Evolutionary conservation across 2,888 invertebrate genomes (phyloP), one percentile per base, ranked within the genome.

Genomic region (Agonopterix arenella): DNA sequence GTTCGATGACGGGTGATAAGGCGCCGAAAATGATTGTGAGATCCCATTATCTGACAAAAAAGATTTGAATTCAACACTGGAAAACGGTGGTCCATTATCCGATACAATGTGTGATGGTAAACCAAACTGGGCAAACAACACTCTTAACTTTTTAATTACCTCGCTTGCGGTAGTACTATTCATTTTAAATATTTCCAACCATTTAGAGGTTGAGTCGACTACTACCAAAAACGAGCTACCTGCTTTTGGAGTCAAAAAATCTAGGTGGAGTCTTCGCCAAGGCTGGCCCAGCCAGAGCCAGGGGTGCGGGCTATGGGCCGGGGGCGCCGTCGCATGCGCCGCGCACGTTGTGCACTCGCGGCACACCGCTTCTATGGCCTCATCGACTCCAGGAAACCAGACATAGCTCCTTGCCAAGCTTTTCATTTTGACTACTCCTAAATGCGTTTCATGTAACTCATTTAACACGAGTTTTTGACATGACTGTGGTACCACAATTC

Each of bases 231-330:
- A 63, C 2, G 47, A 56, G 9, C 36, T 0, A 11, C 42, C 42
- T 8, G 11, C 9, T 8, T 11, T 42, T 7, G 42, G 42, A 42
- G n/a, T 11, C 5, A 51, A 37, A 52, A 0, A 0, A 0, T 1
- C 59, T 47, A 1, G 58, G 59, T 4, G 60, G 60, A 37, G 63
- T 59, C 55, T 45, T 1, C 51, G 8, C 49, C 46, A 52, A 16
- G 50, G 51, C 5, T 43, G n/a, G 9, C 10, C 11, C 1, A 51
- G 55, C 52, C 51, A 53, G 18, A 41, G 13, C 40, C 40, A 18
- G 18, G 11, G 45, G 2, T n/a, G 16, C 18, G 18, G 44, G 8
- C 16, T 11, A 2, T 44, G 44, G 8, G 8, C 16, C 11, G 53
- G 47, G 11, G 56, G 50, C n/a, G 49, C 40, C 11, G 50, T 46